phyloP scores from a whole-genome alignment of 1,140 invertebrate species.

The Camponotus vicinus region DNA sequence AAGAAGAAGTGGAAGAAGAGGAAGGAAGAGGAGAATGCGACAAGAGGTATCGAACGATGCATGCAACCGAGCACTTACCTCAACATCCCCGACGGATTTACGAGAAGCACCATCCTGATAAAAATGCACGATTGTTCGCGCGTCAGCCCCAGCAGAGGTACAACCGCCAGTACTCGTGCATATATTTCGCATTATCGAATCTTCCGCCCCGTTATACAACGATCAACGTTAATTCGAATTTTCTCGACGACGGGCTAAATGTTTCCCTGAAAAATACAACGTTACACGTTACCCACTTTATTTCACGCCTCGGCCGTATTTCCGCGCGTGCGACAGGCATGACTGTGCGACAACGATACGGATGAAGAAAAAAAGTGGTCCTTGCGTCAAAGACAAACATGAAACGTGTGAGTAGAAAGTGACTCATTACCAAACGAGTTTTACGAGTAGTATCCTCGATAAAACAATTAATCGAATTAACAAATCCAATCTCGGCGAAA shows the following conservation, averaged over 20 bases:
- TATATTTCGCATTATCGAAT: constrained; percentile 69
- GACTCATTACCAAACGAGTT: constrained; percentile 32
- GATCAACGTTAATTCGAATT: constrained; percentile 70
- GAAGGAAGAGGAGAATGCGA: not conserved
- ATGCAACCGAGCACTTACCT: constrained; percentile 63
- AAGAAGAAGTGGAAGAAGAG: not conserved
- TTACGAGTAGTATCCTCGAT: constrained; percentile 19
- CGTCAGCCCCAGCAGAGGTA: constrained; percentile 5
- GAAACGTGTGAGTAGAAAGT: constrained; percentile 31
- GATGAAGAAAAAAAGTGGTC: constrained; percentile 40
- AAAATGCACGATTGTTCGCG: constrained; percentile 71
- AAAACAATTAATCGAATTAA: constrained; percentile 49
- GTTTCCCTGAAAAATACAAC: constrained; percentile 16
- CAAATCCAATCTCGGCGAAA: constrained; percentile 31
- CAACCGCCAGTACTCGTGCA: constrained; percentile 28
- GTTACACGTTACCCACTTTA: not conserved
- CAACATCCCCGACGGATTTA: constrained; percentile 72
- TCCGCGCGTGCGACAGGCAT: not conserved
- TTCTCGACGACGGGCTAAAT: constrained; percentile 64
- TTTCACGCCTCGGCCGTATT: constrained; percentile 1
- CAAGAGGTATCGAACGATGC: constrained; percentile 48
- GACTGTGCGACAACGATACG: constrained; percentile 1
- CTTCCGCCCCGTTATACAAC: constrained; percentile 43
- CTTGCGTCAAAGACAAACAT: not conserved
- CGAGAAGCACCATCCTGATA: constrained; percentile 66